Evolutionary conservation across 2,888 invertebrate genomes (phyloP).

Genomic region (Venustoraphidia nigricollis): DNA sequence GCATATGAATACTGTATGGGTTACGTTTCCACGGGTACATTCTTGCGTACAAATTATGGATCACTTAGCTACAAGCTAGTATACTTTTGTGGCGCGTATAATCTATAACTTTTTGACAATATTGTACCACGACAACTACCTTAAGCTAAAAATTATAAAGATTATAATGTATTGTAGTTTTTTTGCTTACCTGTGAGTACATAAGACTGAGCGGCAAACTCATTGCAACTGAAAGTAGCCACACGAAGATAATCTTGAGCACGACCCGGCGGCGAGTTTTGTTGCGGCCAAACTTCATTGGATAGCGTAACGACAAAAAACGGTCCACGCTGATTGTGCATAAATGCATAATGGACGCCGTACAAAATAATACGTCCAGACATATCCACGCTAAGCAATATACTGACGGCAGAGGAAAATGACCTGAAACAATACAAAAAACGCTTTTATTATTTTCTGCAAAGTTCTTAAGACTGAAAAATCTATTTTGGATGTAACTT

Average conservation of each 20-base stretch:
- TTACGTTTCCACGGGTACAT: no score
- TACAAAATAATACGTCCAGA: constrained; percentile 89
- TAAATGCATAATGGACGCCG: constrained; percentile 92
- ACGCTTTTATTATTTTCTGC: no score
- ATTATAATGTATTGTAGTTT: not conserved
- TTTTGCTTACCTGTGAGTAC: constrained; percentile 61
- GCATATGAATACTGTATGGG: no score
- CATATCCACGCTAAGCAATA: constrained; percentile 92
- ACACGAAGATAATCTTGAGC: constrained; percentile 84
- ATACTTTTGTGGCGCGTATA: no score
- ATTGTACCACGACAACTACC: no score
- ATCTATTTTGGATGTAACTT: no score
- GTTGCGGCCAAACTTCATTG: constrained; percentile 84
- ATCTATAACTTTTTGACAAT: no score
- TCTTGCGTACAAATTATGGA: no score
- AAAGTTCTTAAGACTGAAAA: no score
- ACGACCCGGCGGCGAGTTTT: constrained; percentile 73
- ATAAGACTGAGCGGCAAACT: constrained; percentile 77
- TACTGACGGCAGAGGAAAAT: constrained; percentile 65
- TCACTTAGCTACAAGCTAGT: no score
- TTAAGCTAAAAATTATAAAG: not conserved
- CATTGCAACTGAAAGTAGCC: constrained; percentile 86
- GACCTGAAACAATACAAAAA: constrained; percentile 40
- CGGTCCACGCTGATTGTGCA: constrained; percentile 94
- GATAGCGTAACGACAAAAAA: constrained; percentile 79